Percentiles rank a stretch among this genome's conserved stretches.
Evolutionary conservation across 2,797 vertebrate species (phyloP).

Genomic region (Cyprinella venusta): DNA sequence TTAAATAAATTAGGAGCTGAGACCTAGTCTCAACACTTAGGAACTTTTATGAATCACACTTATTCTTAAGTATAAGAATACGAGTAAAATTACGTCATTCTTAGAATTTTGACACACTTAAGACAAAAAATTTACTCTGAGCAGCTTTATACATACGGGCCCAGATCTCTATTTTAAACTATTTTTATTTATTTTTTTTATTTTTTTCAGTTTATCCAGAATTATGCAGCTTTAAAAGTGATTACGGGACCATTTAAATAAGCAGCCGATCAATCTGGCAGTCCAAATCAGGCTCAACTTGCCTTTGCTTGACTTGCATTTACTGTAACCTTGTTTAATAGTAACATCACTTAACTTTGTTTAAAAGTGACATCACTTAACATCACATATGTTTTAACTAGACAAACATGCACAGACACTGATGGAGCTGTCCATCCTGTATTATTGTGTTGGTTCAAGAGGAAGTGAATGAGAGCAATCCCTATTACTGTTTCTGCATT

Average conservation of each 20-base stretch:
- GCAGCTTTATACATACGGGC: too few relatives aligned
- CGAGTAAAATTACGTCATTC: too few relatives aligned
- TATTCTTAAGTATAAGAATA: too few relatives aligned
- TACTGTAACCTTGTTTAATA: neutral
- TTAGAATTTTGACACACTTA: too few relatives aligned
- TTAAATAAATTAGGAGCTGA: too few relatives aligned
- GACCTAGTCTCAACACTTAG: too few relatives aligned
- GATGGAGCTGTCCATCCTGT: too few relatives aligned
- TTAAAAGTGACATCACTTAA: neutral
- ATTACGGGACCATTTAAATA: neutral
- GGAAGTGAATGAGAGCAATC: neutral
- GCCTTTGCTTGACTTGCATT: neutral
- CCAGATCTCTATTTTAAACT: too few relatives aligned
- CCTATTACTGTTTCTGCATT: neutral
- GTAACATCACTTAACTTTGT: neutral
- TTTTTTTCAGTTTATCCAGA: too few relatives aligned
- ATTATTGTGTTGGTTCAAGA: neutral
- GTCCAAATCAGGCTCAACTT: neutral
- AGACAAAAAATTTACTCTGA: too few relatives aligned
- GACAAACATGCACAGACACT: conserved; percentile 3
- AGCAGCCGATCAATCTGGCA: neutral
- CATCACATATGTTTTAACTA: neutral
- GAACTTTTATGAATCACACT: too few relatives aligned
- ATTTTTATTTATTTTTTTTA: too few relatives aligned
- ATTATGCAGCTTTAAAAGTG: neutral